Base-by-base conservation (phyloP, 2,888 invertebrate species). In the Acronicta leporina region DNA sequence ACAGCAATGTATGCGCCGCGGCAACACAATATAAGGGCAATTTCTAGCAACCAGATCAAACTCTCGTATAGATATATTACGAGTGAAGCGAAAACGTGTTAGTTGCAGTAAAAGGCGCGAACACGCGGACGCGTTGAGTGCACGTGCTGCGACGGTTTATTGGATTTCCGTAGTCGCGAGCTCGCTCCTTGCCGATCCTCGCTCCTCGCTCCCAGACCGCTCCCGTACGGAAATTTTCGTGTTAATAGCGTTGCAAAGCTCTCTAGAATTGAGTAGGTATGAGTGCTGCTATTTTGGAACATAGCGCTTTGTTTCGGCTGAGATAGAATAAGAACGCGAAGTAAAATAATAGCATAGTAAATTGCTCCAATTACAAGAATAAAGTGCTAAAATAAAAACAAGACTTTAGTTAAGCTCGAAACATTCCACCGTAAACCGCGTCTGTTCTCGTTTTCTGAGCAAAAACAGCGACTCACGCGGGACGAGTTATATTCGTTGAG, bases 101-200 rank as follows among this genome's bases (percentile, higher is more conserved):
- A 67, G 74, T 51, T 44, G 73, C 63, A 62, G 69, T 61, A 70
- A 51, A 53, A 59, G 55, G 57, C 70, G 68, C 61, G 56, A 65
- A 68, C 58, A 56, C 68, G 72, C 62, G 61, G 61, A 62, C 69
- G 70, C 63, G 74, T 61, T 61, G 72, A 81, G 80, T 75, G 79
- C 77, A 69, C 72, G 68, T 61, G 73, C 45, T 66, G 57, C 68
- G 20, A 53, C 59, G 44, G 33, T 53, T 79, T 82, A 82, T 83
- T 82, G 69, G 69, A 83, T 83, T 75, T 66, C 68, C 63, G 65
- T 41, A 40, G 65, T 45, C 50, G 51, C 49, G 13, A 52, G 52
- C 38, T 35, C 68, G 49, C 54, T 43, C 41, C 20, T 42, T 20
- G 47, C 14, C 47, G 41, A 38, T 11, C 46, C 58, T 14, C 43